Conservation (phyloP, 2,797 vertebrate genomes). For the Coregonus suidteri region DNA sequence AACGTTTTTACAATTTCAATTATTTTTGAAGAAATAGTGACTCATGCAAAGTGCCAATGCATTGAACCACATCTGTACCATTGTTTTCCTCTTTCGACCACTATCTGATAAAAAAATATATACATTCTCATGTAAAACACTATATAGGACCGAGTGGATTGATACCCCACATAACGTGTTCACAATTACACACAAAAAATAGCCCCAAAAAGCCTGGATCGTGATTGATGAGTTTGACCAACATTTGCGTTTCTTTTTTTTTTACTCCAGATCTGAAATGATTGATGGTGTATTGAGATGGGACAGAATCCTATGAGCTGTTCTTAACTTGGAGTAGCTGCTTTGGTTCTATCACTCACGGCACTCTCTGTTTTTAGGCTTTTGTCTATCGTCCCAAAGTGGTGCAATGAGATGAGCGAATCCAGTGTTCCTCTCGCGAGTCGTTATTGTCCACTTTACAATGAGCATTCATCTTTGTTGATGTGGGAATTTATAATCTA, state of each 20-base stretch:
- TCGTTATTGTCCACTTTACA: constrained; percentile 72
- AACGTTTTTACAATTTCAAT: too few species aligned
- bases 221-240: constrained; percentile 57
- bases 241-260: constrained; percentile 49
- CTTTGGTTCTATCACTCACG: constrained; percentile 52
- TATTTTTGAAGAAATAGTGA: too few species aligned
- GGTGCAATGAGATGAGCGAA: constrained; percentile 70
- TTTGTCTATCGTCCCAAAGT: constrained; percentile 66
- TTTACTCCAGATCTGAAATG: constrained; percentile 48
- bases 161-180: constrained; percentile 5
- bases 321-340: constrained; percentile 49
- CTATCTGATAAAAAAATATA: not conserved
- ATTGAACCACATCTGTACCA: too few species aligned
- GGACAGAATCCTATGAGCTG: constrained; percentile 54
- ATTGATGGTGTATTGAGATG: constrained; percentile 70
- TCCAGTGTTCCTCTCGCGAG: constrained; percentile 55
- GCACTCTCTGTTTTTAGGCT: constrained; percentile 55
- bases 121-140: not conserved
- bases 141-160: not conserved
- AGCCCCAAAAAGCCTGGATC: constrained; percentile 26
- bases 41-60: too few species aligned
- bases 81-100: not conserved
- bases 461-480: constrained; percentile 70
- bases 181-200: constrained; percentile 25
- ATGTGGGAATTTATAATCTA: constrained; percentile 59